Percentiles rank a stretch among this genome's conserved stretches.
phyloP scores from a whole-genome alignment of 2,797 vertebrate genomes.

The Xenentodon cancila region DNA sequence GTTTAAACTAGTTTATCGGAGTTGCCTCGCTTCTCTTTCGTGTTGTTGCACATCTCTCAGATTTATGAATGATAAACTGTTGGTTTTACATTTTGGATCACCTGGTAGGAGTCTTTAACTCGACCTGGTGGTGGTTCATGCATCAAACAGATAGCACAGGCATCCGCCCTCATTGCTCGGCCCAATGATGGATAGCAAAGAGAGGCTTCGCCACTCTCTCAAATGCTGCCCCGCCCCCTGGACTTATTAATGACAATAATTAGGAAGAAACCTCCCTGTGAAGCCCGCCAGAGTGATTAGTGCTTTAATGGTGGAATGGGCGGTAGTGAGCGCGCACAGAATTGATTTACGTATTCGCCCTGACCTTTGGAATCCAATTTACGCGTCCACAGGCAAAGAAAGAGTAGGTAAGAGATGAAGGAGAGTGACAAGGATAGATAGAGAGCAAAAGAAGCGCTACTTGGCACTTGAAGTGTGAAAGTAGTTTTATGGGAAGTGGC shows the following conservation, averaged over 20 bases:
- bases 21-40: too few species aligned
- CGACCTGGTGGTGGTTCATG: constrained; percentile 27
- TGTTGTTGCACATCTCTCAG: too few species aligned
- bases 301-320: constrained; percentile 83
- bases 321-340: constrained; percentile 72
- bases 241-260: constrained; percentile 87
- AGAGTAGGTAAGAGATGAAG: constrained; percentile 75
- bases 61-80: too few species aligned
- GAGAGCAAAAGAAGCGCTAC: constrained; percentile 58
- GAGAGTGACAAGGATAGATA: constrained; percentile 76
- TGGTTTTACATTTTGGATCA: too few species aligned
- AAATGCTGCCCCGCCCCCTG: constrained; percentile 71
- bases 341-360: constrained; percentile 84
- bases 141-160: constrained; percentile 33
- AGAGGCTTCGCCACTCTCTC: constrained; percentile 76
- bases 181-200: constrained; percentile 75
- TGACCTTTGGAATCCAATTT: constrained; percentile 86
- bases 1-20: too few species aligned
- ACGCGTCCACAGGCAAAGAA: constrained; percentile 76
- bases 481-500: constrained; percentile 58
- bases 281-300: constrained; percentile 83
- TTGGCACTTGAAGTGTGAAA: constrained; percentile 62
- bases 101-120: neutral
- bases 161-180: constrained; percentile 53
- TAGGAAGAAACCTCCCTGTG: constrained; percentile 81